phyloP scores from a whole-genome alignment of 2,888 invertebrate species.

The Lottia scabra region DNA sequence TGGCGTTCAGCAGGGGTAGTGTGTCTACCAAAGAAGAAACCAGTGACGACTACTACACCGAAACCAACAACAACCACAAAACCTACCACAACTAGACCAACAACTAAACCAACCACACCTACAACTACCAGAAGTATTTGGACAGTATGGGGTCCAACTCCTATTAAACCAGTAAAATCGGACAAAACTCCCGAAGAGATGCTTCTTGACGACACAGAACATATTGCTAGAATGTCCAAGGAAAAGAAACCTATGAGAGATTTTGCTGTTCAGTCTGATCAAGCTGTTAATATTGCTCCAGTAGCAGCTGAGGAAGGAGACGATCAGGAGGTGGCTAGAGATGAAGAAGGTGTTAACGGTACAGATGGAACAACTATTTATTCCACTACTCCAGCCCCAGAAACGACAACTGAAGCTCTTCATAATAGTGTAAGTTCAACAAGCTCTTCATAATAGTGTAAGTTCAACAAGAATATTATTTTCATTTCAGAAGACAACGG shows the following conservation, averaged over 20 bases:
- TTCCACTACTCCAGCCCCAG: constrained; percentile 3
- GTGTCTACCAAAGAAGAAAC: constrained; percentile 31
- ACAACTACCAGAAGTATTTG: constrained; percentile 15
- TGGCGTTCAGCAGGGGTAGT: constrained; percentile 67
- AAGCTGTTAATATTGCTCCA: neutral
- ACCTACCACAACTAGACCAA: constrained; percentile 23
- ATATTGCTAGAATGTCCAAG: neutral
- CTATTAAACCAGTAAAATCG: constrained; percentile 6
- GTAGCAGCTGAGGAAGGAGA: too few species aligned
- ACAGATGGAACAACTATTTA: neutral
- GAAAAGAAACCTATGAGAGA: neutral
- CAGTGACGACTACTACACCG: constrained; percentile 49
- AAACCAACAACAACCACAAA: constrained; percentile 55
- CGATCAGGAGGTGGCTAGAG: too few species aligned
- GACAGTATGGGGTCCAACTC: constrained; percentile 22
- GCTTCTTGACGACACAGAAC: neutral
- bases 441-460: neutral
- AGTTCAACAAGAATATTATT: neutral
- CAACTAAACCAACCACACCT: constrained; percentile 15
- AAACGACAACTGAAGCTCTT: constrained; percentile 4
- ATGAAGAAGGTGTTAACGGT: neutral
- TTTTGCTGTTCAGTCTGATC: neutral
- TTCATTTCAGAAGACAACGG: too few species aligned
- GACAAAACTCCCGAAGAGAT: neutral
- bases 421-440: neutral